These are phyloP conservation scores for Caenorhabditis sulstoni DNA, from an alignment of 2,888 invertebrate genomes.

Conservation along the genomic window DNA sequence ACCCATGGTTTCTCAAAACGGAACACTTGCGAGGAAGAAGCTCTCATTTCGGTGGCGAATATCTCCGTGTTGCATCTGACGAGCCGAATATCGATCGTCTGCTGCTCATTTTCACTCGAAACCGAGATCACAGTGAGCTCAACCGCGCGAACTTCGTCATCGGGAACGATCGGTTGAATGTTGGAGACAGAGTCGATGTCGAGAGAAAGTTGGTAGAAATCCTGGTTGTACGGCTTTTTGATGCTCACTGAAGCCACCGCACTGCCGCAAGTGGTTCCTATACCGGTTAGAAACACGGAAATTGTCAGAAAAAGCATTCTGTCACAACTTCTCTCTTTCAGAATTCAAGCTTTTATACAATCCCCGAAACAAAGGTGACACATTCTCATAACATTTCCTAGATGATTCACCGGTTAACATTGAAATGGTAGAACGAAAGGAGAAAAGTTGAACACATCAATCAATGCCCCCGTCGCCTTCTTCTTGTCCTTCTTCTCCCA, in stretches of 20 bases:
- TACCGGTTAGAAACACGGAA: too few relatives aligned
- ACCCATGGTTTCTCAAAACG: background rate
- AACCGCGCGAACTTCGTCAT: background rate
- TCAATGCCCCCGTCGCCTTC: background rate
- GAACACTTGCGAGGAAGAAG: background rate
- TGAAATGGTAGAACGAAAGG: too few relatives aligned
- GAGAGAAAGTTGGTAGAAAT: background rate
- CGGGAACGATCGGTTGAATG: background rate
- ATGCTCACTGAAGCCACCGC: background rate
- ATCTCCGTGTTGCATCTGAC: background rate
- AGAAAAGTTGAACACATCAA: too few relatives aligned
- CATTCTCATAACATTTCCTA: too few relatives aligned
- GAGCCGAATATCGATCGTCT: background rate
- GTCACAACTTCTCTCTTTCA: too few relatives aligned
- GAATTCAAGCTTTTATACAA: too few relatives aligned
- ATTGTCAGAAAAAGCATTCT: too few relatives aligned
- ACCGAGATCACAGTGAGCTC: background rate
- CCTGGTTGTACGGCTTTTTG: background rate
- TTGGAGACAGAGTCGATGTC: background rate
- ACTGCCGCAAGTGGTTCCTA: too few relatives aligned
- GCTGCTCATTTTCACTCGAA: background rate
- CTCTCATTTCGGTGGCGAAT: too few relatives aligned
- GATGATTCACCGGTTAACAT: too few relatives aligned
- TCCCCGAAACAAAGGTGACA: too few relatives aligned
- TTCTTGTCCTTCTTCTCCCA: background rate